Base-by-base conservation (phyloP, 2,797 vertebrate species). In the Phoeniculus purpureus region DNA sequence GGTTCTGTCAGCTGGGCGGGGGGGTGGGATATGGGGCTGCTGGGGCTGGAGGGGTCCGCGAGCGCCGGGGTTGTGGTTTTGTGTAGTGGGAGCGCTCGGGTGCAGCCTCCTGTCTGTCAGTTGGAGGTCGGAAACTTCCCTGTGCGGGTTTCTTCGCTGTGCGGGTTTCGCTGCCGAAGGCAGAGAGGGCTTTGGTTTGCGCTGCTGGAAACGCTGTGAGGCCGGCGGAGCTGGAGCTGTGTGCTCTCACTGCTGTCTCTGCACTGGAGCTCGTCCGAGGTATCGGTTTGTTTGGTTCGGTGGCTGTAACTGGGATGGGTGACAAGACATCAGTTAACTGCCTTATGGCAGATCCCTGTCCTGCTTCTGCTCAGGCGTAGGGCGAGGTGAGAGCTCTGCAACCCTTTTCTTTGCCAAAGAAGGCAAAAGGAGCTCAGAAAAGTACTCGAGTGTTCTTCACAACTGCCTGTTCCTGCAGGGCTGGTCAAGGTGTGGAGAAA, bases 221-320 rank as follows among this genome's bases (percentile, higher is more conserved):
- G 43, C 43, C 43, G 43, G 43, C 43, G 43, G 43, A 43, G 14
- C 43, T 43, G 43, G 43, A 9, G 75, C 56, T 27, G 48, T 27
- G 12, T 8, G 37, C 74, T 20, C 48, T 5, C 20, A 3, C 21
- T n/a, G 15, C 13, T 47, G 29, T 51, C 16, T 51, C 16, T 48
- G 6, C 15, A 45, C 23, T 64, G 47, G 32, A 21, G 4, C 2
- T 0, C 0, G 60, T 14, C 52, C 10, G 2, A n/a, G 56, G n/a
- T 27, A 7, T 15, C 37, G 4, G 10, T 34, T 26, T 8, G 9
- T 22, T 29, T 20, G 40, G 14, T 27, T 2, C 0, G 3, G 47
- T 21, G 54, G 27, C 25, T 15, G 15, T 0, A 12, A 48, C 52
- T 12, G 27, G 54, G 72, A 15, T 10, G 40, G 37, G 15, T 6